These are phyloP conservation scores for Tragelaphus scriptus DNA, from an alignment of 2,113 vertebrate species.

Conservation along the genomic window DNA sequence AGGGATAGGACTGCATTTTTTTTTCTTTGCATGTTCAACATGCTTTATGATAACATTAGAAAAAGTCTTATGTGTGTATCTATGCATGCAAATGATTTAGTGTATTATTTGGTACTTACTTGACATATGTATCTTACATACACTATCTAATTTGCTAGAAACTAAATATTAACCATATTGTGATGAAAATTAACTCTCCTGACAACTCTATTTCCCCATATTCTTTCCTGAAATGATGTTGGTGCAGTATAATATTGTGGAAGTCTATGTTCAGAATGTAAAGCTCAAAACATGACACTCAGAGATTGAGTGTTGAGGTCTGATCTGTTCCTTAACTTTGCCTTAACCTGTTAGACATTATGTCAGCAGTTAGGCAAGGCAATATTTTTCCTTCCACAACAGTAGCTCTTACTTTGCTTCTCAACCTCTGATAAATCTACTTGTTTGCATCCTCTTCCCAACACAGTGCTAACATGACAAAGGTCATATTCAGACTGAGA, in stretches of 20 bases:
- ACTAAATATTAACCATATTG: background rate
- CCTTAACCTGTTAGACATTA: background rate
- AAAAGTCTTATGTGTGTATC: background rate
- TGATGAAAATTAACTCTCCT: background rate
- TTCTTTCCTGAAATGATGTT: background rate
- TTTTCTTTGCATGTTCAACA: background rate
- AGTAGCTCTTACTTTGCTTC: constrained; percentile 13
- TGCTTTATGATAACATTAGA: background rate
- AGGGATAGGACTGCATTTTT: background rate
- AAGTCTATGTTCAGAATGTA: background rate
- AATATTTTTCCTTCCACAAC: background rate
- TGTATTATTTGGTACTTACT: background rate
- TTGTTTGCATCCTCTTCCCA: constrained; percentile 12
- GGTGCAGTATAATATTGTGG: background rate
- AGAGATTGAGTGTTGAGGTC: background rate
- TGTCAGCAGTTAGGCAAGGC: background rate
- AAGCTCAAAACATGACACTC: background rate
- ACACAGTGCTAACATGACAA: constrained; percentile 8
- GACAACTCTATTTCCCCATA: background rate
- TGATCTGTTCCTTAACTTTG: constrained; percentile 18
- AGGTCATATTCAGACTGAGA: constrained; percentile 2
- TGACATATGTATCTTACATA: background rate
- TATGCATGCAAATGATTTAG: background rate
- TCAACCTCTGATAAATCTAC: constrained; percentile 36
- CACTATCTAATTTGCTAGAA: background rate